Conservation (phyloP, 2,797 vertebrate genomes). For the Acridotheres tristis region DNA sequence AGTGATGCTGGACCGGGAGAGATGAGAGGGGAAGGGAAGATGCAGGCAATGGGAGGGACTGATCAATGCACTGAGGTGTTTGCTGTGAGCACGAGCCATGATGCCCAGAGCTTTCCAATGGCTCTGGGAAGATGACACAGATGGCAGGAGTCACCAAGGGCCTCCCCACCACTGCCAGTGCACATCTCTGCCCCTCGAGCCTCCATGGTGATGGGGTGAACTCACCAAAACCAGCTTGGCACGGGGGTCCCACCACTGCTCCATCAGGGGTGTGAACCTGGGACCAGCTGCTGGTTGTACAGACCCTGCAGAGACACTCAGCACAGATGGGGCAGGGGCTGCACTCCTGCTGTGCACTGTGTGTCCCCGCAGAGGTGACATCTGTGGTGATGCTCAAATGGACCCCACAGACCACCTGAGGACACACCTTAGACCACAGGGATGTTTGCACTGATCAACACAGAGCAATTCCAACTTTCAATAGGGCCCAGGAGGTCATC, state of each 20-base stretch:
- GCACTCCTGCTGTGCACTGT: rapidly evolving
- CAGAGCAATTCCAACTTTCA: neutral
- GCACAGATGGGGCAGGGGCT: rapidly evolving
- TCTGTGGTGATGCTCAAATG: neutral
- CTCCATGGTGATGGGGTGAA: neutral
- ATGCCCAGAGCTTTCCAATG: neutral
- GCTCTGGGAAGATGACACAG: neutral
- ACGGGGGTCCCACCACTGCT: rapidly evolving
- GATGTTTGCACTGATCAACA: rapidly evolving
- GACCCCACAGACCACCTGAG: too few relatives aligned
- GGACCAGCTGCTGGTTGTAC: neutral
- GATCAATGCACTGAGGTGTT: neutral
- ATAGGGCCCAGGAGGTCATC: neutral
- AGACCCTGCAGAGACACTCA: rapidly evolving
- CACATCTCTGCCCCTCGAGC: rapidly evolving
- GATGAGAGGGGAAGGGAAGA: neutral
- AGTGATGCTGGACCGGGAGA: neutral
- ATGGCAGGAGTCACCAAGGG: neutral
- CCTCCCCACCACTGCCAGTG: rapidly evolving
- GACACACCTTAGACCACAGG: neutral
- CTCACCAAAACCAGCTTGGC: neutral
- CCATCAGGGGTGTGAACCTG: rapidly evolving
- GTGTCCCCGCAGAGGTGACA: neutral
- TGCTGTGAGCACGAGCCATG: rapidly evolving
- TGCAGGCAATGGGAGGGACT: rapidly evolving